These are phyloP conservation scores for Drosophila kambysellisi DNA, from an alignment of 2,888 invertebrate genomes.

Conservation along the genomic window DNA sequence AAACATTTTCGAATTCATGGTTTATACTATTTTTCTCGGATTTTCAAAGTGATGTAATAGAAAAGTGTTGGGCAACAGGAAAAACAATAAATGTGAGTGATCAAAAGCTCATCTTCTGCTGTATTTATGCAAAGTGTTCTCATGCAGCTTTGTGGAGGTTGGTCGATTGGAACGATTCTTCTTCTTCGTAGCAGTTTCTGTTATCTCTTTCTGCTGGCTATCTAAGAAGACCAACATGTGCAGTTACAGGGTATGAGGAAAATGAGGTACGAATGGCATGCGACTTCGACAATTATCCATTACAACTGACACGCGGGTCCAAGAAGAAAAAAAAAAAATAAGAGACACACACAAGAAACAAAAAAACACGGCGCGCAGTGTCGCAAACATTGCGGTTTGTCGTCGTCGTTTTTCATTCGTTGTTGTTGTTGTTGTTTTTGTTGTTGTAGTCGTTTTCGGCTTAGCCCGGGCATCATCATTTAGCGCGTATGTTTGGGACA, in stretches of 20 bases:
- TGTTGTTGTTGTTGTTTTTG: neutral
- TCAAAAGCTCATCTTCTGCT: neutral
- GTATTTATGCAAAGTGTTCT: neutral
- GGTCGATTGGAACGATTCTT: neutral
- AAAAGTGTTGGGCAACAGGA: neutral
- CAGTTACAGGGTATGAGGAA: slow-evolving; percentile 43
- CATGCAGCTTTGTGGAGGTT: neutral
- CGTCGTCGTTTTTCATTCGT: slow-evolving; percentile 10
- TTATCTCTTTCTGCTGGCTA: neutral
- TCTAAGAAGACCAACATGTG: neutral
- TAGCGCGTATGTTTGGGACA: slow-evolving; percentile 55
- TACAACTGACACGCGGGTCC: slow-evolving; percentile 71
- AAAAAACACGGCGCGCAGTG: slow-evolving; percentile 32
- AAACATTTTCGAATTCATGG: too few relatives aligned
- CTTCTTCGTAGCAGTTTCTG: neutral
- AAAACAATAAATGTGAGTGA: neutral
- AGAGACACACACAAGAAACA: slow-evolving; percentile 13
- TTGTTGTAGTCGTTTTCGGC: slow-evolving; percentile 21
- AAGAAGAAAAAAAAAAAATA: slow-evolving; percentile 22
- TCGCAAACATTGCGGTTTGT: slow-evolving; percentile 47
- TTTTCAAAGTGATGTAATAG: neutral
- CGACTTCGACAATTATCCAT: slow-evolving; percentile 81
- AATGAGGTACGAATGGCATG: slow-evolving; percentile 65
- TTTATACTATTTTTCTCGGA: neutral
- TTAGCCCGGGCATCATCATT: slow-evolving; percentile 61